phyloP scores from a whole-genome alignment of 1,140 invertebrate species.

The Thereuonema tuberculata region DNA sequence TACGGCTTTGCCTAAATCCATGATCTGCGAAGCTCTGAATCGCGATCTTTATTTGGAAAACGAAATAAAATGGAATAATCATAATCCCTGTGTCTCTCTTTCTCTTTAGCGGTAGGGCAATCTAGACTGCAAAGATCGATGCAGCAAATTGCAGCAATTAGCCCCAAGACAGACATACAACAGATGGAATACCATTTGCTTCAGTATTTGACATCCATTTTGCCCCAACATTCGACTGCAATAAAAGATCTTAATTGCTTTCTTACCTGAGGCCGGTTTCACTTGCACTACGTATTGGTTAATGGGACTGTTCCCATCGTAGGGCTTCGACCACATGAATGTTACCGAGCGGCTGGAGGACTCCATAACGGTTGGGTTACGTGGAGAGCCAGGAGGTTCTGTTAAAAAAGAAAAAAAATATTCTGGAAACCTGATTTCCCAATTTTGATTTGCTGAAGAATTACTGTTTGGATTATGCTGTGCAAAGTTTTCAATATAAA shows the following conservation, averaged over 20 bases:
- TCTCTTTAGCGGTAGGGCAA: no score
- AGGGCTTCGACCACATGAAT: slow-evolving; percentile 30
- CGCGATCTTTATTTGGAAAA: no score
- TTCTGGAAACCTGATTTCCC: no score
- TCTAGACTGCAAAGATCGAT: not conserved
- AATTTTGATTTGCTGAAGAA: no score
- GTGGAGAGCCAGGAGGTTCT: slow-evolving; percentile 31
- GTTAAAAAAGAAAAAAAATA: no score
- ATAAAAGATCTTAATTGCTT: not conserved
- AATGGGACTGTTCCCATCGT: slow-evolving; percentile 35
- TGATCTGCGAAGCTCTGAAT: no score
- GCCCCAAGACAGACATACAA: not conserved
- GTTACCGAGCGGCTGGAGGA: slow-evolving; percentile 26
- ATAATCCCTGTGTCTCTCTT: no score
- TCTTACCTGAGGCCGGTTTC: slow-evolving; percentile 23
- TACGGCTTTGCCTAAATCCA: no score
- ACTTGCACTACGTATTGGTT: slow-evolving; percentile 28
- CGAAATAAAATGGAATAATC: no score
- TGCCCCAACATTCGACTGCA: not conserved
- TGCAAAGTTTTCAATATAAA: no score
- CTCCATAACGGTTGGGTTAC: no score
- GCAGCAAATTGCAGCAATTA: not conserved
- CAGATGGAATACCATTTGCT: not conserved
- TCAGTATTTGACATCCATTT: not conserved
- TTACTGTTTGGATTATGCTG: no score